phyloP scores from a whole-genome alignment of 2,888 invertebrate species.

The Plagiodera versicolora region DNA sequence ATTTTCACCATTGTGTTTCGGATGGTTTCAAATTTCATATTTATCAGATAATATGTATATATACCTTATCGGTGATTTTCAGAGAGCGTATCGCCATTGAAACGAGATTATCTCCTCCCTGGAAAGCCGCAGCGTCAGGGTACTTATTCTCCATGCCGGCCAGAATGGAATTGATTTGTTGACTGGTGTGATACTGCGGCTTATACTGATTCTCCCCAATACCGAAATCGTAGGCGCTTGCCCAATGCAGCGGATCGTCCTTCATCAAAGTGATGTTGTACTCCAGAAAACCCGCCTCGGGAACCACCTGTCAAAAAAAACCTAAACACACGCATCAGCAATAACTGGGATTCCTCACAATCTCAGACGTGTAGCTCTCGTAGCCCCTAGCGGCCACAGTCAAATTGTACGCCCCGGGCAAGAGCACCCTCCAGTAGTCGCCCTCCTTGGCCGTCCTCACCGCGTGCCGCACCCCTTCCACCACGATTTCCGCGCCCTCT shows the following conservation, averaged over 20 bases:
- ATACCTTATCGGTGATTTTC: constrained; percentile 73
- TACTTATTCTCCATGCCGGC: constrained; percentile 70
- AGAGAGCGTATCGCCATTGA: constrained; percentile 70
- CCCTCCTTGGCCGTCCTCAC: constrained; percentile 72
- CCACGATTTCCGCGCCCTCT: constrained; percentile 70
- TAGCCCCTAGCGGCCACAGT: constrained; percentile 73
- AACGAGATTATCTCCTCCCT: constrained; percentile 67
- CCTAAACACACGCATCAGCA: no score
- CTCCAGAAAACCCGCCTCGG: constrained; percentile 60
- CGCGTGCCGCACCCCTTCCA: constrained; percentile 74
- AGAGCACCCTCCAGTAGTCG: constrained; percentile 90
- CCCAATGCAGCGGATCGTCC: constrained; percentile 83
- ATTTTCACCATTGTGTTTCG: no score
- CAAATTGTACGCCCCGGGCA: constrained; percentile 83
- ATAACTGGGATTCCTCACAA: constrained; percentile 51
- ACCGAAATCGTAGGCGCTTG: constrained; percentile 77
- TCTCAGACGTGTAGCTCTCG: constrained; percentile 64
- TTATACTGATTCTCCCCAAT: constrained; percentile 67
- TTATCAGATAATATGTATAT: no score
- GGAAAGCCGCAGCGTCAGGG: constrained; percentile 69
- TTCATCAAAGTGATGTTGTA: constrained; percentile 80
- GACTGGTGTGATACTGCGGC: constrained; percentile 66
- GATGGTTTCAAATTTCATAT: no score
- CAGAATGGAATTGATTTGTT: constrained; percentile 66
- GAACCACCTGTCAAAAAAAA: constrained; percentile 55